Percentiles rank a stretch among this genome's conserved stretches.
phyloP scores from a whole-genome alignment of 2,113 vertebrate genomes.

The Tretioscincus oriximinensis region DNA sequence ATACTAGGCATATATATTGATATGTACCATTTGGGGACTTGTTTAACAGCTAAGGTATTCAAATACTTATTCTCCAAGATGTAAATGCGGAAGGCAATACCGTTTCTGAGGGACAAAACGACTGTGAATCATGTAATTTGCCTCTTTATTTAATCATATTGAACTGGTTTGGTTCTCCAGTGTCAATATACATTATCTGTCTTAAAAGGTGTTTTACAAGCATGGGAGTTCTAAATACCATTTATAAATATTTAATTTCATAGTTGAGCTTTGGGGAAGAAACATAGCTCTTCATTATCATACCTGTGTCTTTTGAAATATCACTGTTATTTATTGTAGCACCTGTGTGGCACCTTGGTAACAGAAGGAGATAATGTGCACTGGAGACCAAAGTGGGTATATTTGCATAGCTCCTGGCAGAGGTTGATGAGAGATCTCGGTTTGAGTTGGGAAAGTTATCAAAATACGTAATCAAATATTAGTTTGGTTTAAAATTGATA shows the following conservation, averaged over 20 bases:
- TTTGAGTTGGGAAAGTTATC: too few relatives aligned
- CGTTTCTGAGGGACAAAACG: conserved; percentile 23
- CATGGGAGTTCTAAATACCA: conserved; percentile 68
- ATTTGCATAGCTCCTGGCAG: fast-evolving
- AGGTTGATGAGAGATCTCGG: not conserved
- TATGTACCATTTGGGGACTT: not conserved
- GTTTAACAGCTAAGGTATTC: conserved; percentile 20
- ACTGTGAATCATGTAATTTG: conserved; percentile 60
- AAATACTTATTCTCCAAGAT: conserved; percentile 16
- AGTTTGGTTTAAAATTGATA: too few relatives aligned
- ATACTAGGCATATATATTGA: not conserved
- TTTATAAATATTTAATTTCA: conserved; percentile 75
- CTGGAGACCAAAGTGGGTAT: not conserved
- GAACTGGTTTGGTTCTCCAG: conserved; percentile 66
- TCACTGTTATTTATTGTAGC: conserved; percentile 67
- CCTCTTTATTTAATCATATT: conserved; percentile 65
- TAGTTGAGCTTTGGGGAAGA: conserved; percentile 69
- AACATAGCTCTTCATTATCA: conserved; percentile 70
- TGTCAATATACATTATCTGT: conserved; percentile 71
- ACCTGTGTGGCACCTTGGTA: conserved; percentile 45
- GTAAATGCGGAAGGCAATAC: conserved; percentile 12
- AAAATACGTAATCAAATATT: too few relatives aligned
- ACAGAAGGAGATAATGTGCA: conserved; percentile 49
- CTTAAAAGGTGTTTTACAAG: conserved; percentile 62
- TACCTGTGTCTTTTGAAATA: conserved; percentile 70